Evolutionary conservation across 2,797 vertebrate species (phyloP), one percentile per base, ranked within the genome.

Genomic region (Odontamblyopus rebecca): DNA sequence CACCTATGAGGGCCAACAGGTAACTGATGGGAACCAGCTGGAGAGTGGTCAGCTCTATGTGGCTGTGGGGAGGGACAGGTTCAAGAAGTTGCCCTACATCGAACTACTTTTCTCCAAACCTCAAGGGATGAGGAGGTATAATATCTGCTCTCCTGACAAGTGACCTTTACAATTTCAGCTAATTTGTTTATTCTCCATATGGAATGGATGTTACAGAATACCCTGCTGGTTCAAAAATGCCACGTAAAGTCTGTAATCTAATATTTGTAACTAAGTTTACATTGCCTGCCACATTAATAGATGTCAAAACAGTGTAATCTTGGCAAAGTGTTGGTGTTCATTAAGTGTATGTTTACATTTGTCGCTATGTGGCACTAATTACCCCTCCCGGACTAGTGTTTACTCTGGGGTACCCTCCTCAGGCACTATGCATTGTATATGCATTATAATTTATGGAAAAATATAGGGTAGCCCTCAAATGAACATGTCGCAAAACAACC

Each of bases 21-120:
- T 99, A 75, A 93, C 91, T 44, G 95, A 93, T 48, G 97, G 96
- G 13, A 90, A 91, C 57, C 94, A 97, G 63, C 82, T 99, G 86
- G 97, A 98, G 87, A 95, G 94, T 0, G 95, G 98, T 27, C 96
- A 98, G 85, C 96, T 97, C 74, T 99, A 98, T 41, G 95, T 99
- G 67, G 97, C 98, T 6, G 96, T 95, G 9, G 98, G 98, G 70
- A 95, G 96, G 91, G 97, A 99, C 65, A 96, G 87, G 79, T 98
- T 99, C 83, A 99, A 97, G 89, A 97, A 93, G 78, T 87, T 99
- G 74, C 93, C 96, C 0, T 99, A 99, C 70, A 88, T 86, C 35
- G 95, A 98, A 80, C 79, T 96, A 5, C 91, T 98, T 18, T 97
- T 97, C 68, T 91, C 88, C 82, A 98, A 96, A 87, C 92, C 95